Conservation (phyloP, 2,113 vertebrate species). For the Aphelocoma coerulescens region DNA sequence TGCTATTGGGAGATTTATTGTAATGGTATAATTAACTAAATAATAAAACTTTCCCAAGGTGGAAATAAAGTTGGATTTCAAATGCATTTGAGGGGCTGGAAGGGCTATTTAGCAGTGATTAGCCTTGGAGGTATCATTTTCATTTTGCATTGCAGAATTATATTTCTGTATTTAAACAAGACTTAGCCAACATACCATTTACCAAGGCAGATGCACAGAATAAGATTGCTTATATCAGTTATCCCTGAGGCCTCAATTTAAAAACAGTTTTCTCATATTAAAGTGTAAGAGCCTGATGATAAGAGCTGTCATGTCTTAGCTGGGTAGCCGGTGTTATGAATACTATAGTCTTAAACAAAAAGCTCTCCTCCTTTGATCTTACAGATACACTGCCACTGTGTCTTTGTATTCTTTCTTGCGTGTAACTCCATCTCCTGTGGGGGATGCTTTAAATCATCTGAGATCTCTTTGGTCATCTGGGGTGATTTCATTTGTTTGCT, state of each 20-base stretch:
- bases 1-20: background rate
- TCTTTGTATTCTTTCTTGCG: background rate
- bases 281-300: constrained; percentile 28
- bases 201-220: constrained; percentile 2
- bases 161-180: constrained; percentile 47
- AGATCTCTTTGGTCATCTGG: background rate
- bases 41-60: constrained; percentile 25
- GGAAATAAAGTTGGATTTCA: constrained; percentile 20
- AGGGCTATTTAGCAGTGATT: constrained; percentile 13
- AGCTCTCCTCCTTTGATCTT: background rate
- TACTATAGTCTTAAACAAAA: constrained; percentile 19
- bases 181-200: constrained; percentile 8
- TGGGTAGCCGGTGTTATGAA: background rate
- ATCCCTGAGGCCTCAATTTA: constrained; percentile 45
- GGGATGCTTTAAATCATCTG: background rate
- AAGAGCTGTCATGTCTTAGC: constrained; percentile 19
- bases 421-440: background rate
- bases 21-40: constrained; percentile 25
- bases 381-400: background rate
- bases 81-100: background rate
- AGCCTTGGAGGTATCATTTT: constrained; percentile 1
- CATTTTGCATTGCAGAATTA: background rate
- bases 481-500: background rate
- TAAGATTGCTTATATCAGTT: constrained; percentile 41
- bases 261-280: constrained; percentile 42